Conservation (phyloP, 2,113 vertebrate species). For the Morphnarchus princeps region DNA sequence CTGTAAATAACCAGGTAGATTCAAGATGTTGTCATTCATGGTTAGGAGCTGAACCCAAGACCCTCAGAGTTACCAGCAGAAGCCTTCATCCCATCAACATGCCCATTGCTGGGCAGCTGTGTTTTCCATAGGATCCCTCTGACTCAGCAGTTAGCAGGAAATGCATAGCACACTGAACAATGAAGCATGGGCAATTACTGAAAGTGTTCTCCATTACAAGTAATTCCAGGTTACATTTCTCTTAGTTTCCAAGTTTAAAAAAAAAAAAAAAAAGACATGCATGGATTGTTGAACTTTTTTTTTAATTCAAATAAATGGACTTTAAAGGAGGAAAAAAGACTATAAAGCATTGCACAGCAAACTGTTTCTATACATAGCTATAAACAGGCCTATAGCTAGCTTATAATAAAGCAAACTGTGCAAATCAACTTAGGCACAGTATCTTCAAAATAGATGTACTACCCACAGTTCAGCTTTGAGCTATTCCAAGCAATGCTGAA, state of each 20-base stretch:
- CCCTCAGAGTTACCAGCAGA: neutral
- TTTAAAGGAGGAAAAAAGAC: neutral
- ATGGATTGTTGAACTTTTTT: slow-evolving; percentile 24
- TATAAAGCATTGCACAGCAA: slow-evolving; percentile 33
- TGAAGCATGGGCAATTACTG: neutral
- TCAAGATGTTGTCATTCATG: rapidly evolving
- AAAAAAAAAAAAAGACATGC: neutral
- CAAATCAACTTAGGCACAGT: slow-evolving; percentile 38
- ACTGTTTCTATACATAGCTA: slow-evolving; percentile 27
- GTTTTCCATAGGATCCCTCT: neutral
- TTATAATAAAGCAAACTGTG: slow-evolving; percentile 43
- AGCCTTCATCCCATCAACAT: neutral
- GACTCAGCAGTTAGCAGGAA: neutral
- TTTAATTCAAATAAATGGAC: slow-evolving; percentile 60
- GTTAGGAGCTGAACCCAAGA: neutral
- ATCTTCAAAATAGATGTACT: slow-evolving; percentile 37
- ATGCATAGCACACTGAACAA: neutral
- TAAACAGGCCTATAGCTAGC: slow-evolving; percentile 38
- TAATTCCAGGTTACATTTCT: neutral
- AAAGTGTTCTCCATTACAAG: neutral
- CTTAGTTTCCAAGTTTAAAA: neutral
- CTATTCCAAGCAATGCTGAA: neutral
- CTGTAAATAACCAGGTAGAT: neutral
- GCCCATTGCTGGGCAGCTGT: neutral
- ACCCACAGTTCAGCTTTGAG: neutral